Conservation (phyloP, 2,888 invertebrate species). For the Hyppa rectilinea region DNA sequence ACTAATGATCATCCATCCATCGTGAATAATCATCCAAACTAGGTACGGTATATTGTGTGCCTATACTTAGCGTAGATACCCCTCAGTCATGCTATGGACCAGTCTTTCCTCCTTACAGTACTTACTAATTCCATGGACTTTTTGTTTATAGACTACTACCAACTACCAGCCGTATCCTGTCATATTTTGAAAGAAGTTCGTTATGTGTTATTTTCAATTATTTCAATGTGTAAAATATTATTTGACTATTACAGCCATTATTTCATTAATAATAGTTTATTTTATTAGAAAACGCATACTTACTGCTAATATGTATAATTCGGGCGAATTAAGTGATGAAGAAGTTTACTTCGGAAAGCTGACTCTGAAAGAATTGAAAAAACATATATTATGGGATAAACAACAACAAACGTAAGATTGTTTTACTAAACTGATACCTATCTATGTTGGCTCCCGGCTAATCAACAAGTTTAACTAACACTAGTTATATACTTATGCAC, state of each 20-base stretch:
- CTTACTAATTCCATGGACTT: not conserved
- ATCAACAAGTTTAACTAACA: not conserved
- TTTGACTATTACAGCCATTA: constrained; percentile 54
- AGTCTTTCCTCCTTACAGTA: no score
- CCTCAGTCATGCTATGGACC: no score
- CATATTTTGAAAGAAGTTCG: constrained; percentile 61
- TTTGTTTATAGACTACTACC: no score
- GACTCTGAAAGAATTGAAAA: constrained; percentile 79
- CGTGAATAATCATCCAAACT: no score
- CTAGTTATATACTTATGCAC: not conserved
- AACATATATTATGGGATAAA: constrained; percentile 70
- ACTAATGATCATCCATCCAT: no score
- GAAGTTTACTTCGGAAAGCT: constrained; percentile 80
- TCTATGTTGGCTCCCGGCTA: not conserved
- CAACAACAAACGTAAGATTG: constrained; percentile 72
- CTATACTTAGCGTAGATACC: no score
- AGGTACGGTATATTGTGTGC: no score
- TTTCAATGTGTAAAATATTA: constrained; percentile 57
- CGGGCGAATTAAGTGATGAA: constrained; percentile 73
- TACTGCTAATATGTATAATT: constrained; percentile 31
- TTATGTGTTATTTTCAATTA: constrained; percentile 59
- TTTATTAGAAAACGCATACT: constrained; percentile 53
- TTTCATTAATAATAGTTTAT: constrained; percentile 53
- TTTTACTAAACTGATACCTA: not conserved
- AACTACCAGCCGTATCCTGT: constrained; percentile 1